Evolutionary conservation across 2,113 vertebrate genomes (phyloP), one percentile per base, ranked within the genome.

Genomic region (Serranochromis macrocephalus): DNA sequence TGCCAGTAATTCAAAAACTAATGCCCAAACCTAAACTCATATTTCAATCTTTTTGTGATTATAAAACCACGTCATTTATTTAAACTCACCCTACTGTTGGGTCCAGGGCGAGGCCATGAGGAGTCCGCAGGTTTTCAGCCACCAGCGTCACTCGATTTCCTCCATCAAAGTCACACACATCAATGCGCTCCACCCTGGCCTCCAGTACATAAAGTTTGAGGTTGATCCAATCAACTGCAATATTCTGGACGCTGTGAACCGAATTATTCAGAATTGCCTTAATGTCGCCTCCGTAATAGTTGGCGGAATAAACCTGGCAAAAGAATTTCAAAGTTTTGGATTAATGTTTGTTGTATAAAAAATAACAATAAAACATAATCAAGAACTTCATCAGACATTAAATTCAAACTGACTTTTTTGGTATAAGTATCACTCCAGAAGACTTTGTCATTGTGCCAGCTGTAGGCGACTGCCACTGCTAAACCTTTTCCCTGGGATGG

Each of bases 211-310:
- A 96, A 9, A 96, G 95, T 82, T 96, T 96, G 29, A 96, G 93
- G 91, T 96, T 96, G 90, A 96, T 54, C 96, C 96, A 96, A 86
- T 96, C 96, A 29, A 96, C 94, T 4, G 95, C 96, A 2, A 96
- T 83, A 87, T 95, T 96, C 86, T 96, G 95, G 10, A 95, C 94
- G 79, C 21, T 94, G 7, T 92, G 87, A 26, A 96, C 95, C 2
- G 94, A 91, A 26, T 61, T 14, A 3, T 89, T 92, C 51, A 96
- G 87, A 47, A 96, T 78, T 90, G 95, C 95, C 78, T 88, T 93
- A 17, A 96, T 87, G 61, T 96, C 63, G 2, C 45, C 89, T 13
- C 96, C 96, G 17, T 96, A 87, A 55, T 85, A 94, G 82, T 93
- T 91, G 16, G 91, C 47, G 17, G 96, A 96, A 89, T 95, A 96